These are phyloP conservation scores for Pleuronectes platessa DNA, from an alignment of 2,113 vertebrate genomes.

Conservation along the genomic window DNA sequence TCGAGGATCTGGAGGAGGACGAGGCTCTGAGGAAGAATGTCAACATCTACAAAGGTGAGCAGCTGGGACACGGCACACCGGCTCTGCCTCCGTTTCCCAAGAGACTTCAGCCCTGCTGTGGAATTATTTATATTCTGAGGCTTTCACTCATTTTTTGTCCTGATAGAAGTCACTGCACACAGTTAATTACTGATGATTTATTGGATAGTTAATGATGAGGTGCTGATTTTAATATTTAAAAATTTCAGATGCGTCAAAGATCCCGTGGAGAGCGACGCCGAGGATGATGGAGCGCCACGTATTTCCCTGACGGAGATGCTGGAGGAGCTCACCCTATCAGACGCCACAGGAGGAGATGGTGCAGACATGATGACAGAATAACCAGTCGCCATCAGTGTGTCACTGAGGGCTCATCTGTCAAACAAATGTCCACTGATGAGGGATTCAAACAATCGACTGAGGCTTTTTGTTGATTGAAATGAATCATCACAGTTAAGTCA, in stretches of 20 bases:
- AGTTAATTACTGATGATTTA: constrained; percentile 3
- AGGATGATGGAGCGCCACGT: constrained; percentile 91
- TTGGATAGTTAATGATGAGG: constrained; percentile 11
- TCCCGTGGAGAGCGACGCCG: constrained; percentile 95
- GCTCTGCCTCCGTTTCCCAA: not conserved
- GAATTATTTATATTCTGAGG: not conserved
- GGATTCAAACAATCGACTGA: not conserved
- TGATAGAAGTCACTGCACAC: not conserved
- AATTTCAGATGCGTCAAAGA: constrained; percentile 81
- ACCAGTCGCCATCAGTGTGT: not conserved
- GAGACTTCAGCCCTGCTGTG: not conserved
- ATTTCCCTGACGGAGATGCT: constrained; percentile 95
- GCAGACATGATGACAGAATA: constrained; percentile 90
- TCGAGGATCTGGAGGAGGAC: constrained; percentile 98
- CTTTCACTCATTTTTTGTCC: not conserved
- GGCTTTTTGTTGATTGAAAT: not conserved
- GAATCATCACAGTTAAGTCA: constrained; percentile 9
- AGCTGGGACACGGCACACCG: not conserved
- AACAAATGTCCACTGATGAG: not conserved
- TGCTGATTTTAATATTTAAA: not conserved
- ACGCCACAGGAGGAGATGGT: constrained; percentile 93
- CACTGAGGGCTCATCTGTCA: not conserved
- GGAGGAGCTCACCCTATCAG: constrained; percentile 91
- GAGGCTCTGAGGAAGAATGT: constrained; percentile 95
- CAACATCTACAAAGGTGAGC: constrained; percentile 94